These are phyloP conservation scores for Echinarachnius parma DNA, from an alignment of 53 echinoderm and acorn worm species.

Conservation along the genomic window DNA sequence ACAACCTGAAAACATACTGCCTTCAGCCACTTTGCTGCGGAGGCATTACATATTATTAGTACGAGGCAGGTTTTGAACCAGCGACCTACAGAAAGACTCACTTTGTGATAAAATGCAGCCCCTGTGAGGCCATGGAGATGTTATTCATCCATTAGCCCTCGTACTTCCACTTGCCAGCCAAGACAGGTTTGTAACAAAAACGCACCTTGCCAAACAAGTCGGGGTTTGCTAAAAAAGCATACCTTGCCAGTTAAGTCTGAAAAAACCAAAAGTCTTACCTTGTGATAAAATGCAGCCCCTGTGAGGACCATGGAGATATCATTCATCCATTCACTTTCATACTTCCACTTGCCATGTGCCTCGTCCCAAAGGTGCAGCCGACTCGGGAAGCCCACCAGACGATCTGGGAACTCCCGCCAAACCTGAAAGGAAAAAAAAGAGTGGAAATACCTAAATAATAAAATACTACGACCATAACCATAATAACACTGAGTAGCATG, in stretches of 20 bases:
- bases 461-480: no score
- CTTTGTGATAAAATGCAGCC: slow-evolving; percentile 94
- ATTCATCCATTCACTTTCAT: slow-evolving; percentile 98
- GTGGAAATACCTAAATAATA: no score
- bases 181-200: no score
- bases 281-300: slow-evolving; percentile 97
- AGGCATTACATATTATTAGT: no score
- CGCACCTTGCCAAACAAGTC: no score
- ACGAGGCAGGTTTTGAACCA: no score
- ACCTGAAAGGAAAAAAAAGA: slow-evolving; percentile 55
- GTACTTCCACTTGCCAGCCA: slow-evolving; percentile 87
- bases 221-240: no score
- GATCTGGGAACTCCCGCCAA: slow-evolving; percentile 97
- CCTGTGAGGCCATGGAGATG: slow-evolving; percentile 87
- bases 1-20: no score
- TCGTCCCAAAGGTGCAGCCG: slow-evolving; percentile 95
- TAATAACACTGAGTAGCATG: no score
- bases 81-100: no score
- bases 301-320: slow-evolving; percentile 94
- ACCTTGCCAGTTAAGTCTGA: no score
- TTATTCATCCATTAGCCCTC: slow-evolving; percentile 92
- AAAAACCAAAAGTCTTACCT: slow-evolving; percentile 58
- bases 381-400: slow-evolving; percentile 91
- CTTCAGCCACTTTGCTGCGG: no score
- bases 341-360: slow-evolving; percentile 84